Conservation (phyloP, 2,797 vertebrate genomes). For the Malurus leucopterus region DNA sequence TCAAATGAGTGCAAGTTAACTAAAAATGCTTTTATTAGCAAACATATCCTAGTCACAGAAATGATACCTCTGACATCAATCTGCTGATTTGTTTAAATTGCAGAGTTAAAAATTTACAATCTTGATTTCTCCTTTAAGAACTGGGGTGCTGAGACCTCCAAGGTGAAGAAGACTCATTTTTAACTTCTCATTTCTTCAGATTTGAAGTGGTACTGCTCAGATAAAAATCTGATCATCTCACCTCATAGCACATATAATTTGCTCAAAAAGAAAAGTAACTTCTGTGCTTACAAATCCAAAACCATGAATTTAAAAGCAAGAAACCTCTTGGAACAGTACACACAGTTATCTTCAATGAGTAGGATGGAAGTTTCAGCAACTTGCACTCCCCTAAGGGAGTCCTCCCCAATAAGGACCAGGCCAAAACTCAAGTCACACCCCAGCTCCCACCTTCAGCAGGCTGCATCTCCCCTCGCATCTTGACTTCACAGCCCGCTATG, state of each 20-base stretch:
- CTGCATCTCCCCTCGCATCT: neutral
- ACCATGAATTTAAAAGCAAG: neutral
- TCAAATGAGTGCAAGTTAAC: neutral
- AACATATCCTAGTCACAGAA: neutral
- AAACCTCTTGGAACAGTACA: neutral
- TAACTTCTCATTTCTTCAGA: constrained; percentile 18
- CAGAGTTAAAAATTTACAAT: neutral
- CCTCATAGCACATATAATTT: neutral
- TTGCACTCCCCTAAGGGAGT: neutral
- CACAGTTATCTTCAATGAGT: neutral
- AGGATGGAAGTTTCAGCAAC: neutral
- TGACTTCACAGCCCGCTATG: neutral
- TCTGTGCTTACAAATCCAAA: neutral
- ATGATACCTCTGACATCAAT: neutral
- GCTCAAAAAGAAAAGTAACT: constrained; percentile 1
- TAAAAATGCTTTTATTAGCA: neutral
- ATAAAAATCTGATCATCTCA: neutral
- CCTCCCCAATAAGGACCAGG: neutral
- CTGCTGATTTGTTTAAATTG: neutral
- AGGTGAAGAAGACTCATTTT: constrained; percentile 11
- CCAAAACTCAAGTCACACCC: neutral
- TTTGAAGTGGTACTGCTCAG: neutral
- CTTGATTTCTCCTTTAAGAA: constrained; percentile 24
- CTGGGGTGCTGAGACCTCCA: neutral
- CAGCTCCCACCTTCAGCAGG: neutral